A percentile compares a stretch with the other conserved stretches of the same genome.
Conservation (phyloP, 2,888 invertebrate species). For the Lepidochrysops patricia region DNA sequence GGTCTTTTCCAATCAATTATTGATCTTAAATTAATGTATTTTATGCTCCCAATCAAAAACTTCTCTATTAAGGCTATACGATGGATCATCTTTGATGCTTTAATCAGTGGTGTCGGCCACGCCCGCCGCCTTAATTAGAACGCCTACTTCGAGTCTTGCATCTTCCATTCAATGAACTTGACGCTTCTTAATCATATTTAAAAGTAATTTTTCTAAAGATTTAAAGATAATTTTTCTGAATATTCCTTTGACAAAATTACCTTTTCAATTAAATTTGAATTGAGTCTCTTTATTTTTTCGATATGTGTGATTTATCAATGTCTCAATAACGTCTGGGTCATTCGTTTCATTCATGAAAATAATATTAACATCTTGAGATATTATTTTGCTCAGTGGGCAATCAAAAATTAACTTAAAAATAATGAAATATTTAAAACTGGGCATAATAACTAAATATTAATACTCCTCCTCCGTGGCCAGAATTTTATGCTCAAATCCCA, state of each 20-base stretch:
- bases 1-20: background rate
- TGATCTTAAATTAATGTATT: background rate
- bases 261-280: background rate
- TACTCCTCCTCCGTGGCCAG: no score
- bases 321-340: background rate
- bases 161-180: conserved; percentile 15
- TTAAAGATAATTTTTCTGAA: background rate
- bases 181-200: conserved; percentile 14
- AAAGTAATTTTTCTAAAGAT: background rate
- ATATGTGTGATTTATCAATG: background rate
- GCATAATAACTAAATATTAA: no score
- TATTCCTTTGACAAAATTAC: no score
- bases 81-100: conserved; percentile 52
- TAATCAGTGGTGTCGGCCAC: conserved; percentile 54
- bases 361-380: no score
- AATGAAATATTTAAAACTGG: no score
- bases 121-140: conserved; percentile 57
- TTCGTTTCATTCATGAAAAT: no score
- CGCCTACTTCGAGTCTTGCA: conserved; percentile 33
- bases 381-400: no score
- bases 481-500: background rate
- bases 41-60: background rate
- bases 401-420: no score
- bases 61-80: conserved; percentile 24
- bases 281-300: background rate